Evolutionary conservation across 2,113 vertebrate genomes (phyloP).

Genomic region (Cephalopholis sonnerati): DNA sequence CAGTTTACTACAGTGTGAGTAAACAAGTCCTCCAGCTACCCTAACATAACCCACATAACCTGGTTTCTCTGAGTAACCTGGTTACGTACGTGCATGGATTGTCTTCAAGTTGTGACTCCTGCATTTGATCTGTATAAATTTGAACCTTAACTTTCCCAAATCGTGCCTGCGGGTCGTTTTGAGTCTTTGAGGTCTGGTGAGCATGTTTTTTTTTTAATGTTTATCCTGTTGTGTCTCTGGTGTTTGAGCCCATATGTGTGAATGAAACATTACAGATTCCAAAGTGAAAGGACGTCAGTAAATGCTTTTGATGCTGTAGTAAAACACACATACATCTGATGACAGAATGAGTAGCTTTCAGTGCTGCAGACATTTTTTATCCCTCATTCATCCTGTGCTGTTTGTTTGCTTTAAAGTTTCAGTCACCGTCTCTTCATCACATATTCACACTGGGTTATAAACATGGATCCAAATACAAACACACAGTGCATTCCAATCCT

Average conservation of each 20-base stretch:
- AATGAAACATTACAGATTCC: not conserved
- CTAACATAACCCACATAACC: not conserved
- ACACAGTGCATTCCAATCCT: slow-evolving; percentile 20
- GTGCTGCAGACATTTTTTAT: not conserved
- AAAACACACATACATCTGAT: slow-evolving; percentile 18
- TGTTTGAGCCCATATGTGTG: not conserved
- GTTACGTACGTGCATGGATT: not conserved
- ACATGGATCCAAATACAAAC: slow-evolving; percentile 44
- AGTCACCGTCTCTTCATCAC: not conserved
- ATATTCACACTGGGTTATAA: slow-evolving; percentile 35
- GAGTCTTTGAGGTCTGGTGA: not conserved
- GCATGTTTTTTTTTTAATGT: not conserved
- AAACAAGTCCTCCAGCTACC: not conserved
- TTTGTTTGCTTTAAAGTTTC: slow-evolving; percentile 34
- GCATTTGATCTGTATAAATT: not conserved
- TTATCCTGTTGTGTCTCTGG: not conserved
- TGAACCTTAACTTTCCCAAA: not conserved
- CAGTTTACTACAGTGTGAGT: not conserved
- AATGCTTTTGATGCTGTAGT: slow-evolving; percentile 7
- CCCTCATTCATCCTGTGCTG: slow-evolving; percentile 19
- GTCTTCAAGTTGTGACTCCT: not conserved
- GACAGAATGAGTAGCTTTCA: slow-evolving; percentile 11
- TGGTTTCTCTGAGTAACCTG: not conserved
- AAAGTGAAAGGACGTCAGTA: slow-evolving; percentile 7
- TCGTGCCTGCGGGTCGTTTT: not conserved